Evolutionary conservation across 2,113 vertebrate species (phyloP).

Genomic region (Sander lucioperca): DNA sequence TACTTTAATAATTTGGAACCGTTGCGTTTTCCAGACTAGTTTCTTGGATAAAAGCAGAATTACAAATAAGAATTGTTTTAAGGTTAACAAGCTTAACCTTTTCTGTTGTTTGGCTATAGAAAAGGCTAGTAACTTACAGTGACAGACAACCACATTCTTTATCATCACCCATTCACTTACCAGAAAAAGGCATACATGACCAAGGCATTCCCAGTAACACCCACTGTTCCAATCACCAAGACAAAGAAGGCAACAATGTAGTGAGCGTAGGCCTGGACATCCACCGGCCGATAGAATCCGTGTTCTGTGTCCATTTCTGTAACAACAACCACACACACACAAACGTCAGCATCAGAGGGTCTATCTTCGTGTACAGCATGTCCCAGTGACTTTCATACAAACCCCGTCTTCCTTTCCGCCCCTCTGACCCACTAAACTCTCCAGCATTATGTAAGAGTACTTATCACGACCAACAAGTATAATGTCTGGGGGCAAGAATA

Average conservation of each 20-base stretch:
- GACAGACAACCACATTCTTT: not conserved
- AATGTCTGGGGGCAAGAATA: slow-evolving; percentile 30
- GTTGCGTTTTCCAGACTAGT: not conserved
- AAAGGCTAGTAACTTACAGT: not conserved
- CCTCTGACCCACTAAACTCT: slow-evolving; percentile 33
- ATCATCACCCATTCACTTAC: slow-evolving; percentile 75
- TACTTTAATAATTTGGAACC: not conserved
- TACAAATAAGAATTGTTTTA: not conserved
- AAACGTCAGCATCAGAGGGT: slow-evolving; percentile 2
- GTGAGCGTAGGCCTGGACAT: slow-evolving; percentile 91
- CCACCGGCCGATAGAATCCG: slow-evolving; percentile 84
- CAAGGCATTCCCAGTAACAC: slow-evolving; percentile 91
- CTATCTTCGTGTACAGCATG: not conserved
- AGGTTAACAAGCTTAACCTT: not conserved
- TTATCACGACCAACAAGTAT: slow-evolving; percentile 21
- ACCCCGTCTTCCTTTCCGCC: not conserved
- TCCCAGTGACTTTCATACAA: not conserved
- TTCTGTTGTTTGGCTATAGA: not conserved
- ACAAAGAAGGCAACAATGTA: slow-evolving; percentile 91
- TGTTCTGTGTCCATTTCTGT: slow-evolving; percentile 82
- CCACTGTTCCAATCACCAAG: slow-evolving; percentile 91
- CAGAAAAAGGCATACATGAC: slow-evolving; percentile 97
- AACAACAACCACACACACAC: slow-evolving; percentile 1
- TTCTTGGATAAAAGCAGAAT: not conserved
- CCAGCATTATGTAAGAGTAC: slow-evolving; percentile 29